phyloP scores from a whole-genome alignment of 2,888 invertebrate species.

The Blera fallax region DNA sequence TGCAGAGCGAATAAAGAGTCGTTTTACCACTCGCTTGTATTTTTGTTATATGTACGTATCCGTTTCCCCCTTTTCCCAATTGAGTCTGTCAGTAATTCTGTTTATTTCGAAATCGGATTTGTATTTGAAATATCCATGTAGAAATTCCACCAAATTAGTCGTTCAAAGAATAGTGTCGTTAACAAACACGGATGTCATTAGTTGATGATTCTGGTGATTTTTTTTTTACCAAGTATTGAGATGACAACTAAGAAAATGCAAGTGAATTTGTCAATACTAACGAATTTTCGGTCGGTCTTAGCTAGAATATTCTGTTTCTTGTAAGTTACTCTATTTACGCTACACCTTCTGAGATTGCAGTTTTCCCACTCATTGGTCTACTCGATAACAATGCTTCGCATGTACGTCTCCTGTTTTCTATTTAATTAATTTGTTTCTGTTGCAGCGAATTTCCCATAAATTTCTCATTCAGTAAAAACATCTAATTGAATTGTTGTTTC shows the following conservation, averaged over 20 bases:
- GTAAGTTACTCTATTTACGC: background rate
- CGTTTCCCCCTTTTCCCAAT: no score
- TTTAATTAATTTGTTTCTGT: background rate
- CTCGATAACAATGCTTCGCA: background rate
- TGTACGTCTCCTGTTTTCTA: background rate
- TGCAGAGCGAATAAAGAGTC: no score
- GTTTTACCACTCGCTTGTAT: no score
- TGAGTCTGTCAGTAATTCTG: background rate
- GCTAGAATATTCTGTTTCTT: background rate
- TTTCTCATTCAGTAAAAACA: background rate
- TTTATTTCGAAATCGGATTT: background rate
- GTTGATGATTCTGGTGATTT: background rate
- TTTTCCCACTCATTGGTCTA: background rate
- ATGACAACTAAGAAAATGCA: background rate
- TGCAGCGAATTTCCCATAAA: background rate
- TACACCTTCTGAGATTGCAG: background rate
- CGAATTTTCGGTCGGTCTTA: background rate
- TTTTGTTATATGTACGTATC: no score
- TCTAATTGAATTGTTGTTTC: constrained; percentile 21
- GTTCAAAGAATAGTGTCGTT: background rate
- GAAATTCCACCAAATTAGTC: background rate
- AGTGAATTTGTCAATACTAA: background rate
- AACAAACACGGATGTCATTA: background rate
- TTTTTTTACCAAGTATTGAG: background rate
- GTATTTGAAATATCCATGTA: background rate